Evolutionary conservation across 2,797 vertebrate genomes (phyloP).

Genomic region (Pseudocheirus occidentalis): DNA sequence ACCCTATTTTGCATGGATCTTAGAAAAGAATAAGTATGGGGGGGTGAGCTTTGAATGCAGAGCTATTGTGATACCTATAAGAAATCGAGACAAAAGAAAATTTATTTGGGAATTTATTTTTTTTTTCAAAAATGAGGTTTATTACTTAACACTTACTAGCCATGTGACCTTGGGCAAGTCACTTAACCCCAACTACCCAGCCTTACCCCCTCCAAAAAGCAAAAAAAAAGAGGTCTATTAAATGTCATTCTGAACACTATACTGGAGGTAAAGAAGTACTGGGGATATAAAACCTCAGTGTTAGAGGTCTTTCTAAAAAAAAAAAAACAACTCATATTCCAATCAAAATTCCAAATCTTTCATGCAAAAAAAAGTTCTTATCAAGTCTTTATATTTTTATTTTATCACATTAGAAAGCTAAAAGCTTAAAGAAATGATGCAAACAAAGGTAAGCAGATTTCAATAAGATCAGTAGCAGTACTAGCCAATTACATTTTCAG

Average conservation of each 20-base stretch:
- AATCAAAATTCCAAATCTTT: slow-evolving; percentile 15
- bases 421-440: not conserved
- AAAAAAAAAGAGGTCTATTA: slow-evolving; percentile 16
- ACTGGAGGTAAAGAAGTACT: not conserved
- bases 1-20: slow-evolving; percentile 9
- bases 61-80: slow-evolving; percentile 6
- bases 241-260: slow-evolving; percentile 16
- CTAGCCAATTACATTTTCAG: not conserved
- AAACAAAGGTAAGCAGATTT: slow-evolving; percentile 14
- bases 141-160: too few relatives aligned
- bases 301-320: not conserved
- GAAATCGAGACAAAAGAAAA: slow-evolving; percentile 20
- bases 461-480: not conserved
- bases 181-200: too few relatives aligned
- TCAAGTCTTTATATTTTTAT: not conserved
- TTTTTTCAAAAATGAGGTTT: slow-evolving; percentile 32
- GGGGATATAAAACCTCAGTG: not conserved
- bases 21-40: slow-evolving; percentile 29
- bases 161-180: too few relatives aligned
- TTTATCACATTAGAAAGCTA: slow-evolving; percentile 28
- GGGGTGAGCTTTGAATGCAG: not conserved
- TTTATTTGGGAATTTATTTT: slow-evolving; percentile 54
- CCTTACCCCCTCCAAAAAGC: too few relatives aligned
- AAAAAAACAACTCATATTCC: not conserved
- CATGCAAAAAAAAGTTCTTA: slow-evolving; percentile 12